A percentile compares a stretch with the other conserved stretches of the same genome.
These are phyloP conservation scores for Plebejus anna DNA, from an alignment of 2,888 invertebrate genomes.

Conservation along the genomic window DNA sequence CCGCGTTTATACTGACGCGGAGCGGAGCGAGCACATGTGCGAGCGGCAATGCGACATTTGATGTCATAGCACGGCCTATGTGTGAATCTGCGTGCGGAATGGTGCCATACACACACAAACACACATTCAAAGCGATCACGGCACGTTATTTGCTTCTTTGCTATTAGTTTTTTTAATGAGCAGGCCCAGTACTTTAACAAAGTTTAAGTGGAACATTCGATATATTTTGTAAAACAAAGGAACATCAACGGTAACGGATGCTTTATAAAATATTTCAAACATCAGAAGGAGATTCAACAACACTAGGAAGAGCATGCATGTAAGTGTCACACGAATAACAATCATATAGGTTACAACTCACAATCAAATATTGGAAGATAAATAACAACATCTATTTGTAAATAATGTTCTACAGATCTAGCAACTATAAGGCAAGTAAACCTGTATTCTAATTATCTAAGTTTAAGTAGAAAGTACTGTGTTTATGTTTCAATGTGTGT, in stretches of 20 bases:
- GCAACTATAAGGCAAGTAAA: conserved; percentile 68
- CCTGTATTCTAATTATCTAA: conserved; percentile 47
- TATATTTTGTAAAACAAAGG: not conserved
- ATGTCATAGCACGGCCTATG: not conserved
- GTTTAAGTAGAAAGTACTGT: not conserved
- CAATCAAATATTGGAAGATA: conserved; percentile 35
- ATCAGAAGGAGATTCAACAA: conserved; percentile 10
- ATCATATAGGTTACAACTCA: conserved; percentile 7
- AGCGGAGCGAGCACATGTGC: not conserved
- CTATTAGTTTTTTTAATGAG: not conserved
- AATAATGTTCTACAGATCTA: conserved; percentile 32
- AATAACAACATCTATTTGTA: conserved; percentile 28
- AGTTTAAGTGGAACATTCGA: not conserved
- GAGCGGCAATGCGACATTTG: not conserved
- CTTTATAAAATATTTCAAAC: not conserved
- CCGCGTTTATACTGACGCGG: no score
- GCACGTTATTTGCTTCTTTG: not conserved
- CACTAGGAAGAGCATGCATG: conserved; percentile 1
- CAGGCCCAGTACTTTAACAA: not conserved
- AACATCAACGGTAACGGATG: not conserved
- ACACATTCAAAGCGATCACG: not conserved
- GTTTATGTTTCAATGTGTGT: not conserved
- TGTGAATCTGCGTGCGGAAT: not conserved
- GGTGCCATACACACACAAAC: not conserved
- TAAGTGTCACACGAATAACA: conserved; percentile 3